Evolutionary conservation across 53 echinoderm and acorn worm species (phyloP).

Genomic region (Echinometra lucunter): DNA sequence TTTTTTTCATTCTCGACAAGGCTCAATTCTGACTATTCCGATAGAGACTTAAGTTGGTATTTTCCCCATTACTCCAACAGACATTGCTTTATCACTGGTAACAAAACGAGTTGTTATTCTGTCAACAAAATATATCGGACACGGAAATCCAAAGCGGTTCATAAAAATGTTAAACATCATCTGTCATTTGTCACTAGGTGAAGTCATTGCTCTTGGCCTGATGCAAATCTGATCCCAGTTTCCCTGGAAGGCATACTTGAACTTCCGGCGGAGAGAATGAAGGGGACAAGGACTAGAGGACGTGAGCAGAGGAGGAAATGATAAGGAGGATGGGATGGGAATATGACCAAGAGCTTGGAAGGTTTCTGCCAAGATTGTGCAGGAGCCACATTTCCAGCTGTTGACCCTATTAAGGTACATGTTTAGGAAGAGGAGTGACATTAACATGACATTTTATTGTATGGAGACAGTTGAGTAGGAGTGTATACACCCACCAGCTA

Average conservation of each 20-base stretch:
- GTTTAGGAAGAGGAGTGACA: not conserved
- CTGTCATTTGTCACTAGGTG: not conserved
- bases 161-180: not conserved
- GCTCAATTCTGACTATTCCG: not conserved
- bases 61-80: not conserved
- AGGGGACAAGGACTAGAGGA: not conserved
- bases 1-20: too few relatives aligned
- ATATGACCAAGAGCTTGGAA: not conserved
- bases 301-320: not conserved
- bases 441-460: not conserved
- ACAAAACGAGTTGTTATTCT: not conserved
- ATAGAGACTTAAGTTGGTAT: not conserved
- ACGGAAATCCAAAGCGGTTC: not conserved
- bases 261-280: not conserved
- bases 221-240: conserved; percentile 13
- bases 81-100: not conserved
- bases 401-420: not conserved
- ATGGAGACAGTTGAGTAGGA: not conserved
- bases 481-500: not conserved
- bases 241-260: conserved; percentile 18
- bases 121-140: not conserved
- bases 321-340: not conserved
- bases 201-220: not conserved
- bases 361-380: conserved; percentile 8
- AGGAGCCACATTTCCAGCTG: conserved; percentile 20